These are phyloP conservation scores for Thecophora atra DNA, from an alignment of 2,888 invertebrate genomes.

Conservation along the genomic window DNA sequence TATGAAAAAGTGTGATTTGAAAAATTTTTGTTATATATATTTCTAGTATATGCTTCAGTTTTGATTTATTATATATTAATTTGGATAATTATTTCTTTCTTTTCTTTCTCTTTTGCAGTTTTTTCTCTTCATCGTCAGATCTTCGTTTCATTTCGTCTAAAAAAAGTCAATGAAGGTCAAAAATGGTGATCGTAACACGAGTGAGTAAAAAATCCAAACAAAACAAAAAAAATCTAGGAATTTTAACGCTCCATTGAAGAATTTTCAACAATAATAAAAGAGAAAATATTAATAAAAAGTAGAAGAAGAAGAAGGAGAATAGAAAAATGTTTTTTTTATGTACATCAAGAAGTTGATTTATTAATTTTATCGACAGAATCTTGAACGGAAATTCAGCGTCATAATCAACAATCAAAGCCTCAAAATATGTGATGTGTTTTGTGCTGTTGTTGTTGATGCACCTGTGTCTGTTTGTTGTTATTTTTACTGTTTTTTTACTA, in stretches of 20 bases:
- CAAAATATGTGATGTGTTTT: background rate
- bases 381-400: slow-evolving; percentile 36
- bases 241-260: no score
- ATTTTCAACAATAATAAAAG: no score
- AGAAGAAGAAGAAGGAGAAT: background rate
- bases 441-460: background rate
- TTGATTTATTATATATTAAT: background rate
- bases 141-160: slow-evolving; percentile 39
- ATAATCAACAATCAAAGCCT: slow-evolving; percentile 6
- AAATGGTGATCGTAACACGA: slow-evolving; percentile 84
- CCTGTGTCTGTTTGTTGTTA: background rate
- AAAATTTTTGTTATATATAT: background rate
- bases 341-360: no score
- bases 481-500: background rate
- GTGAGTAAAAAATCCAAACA: slow-evolving; percentile 66
- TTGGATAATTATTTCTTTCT: background rate
- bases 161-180: slow-evolving; percentile 67
- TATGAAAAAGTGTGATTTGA: no score
- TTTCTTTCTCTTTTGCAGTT: slow-evolving; percentile 19
- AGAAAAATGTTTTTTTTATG: no score
- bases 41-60: no score
- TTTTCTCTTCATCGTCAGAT: background rate
- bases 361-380: slow-evolving; percentile 18
- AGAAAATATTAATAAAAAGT: background rate
- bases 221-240: background rate